Conservation (phyloP, 2,888 invertebrate species). For the Leptinotarsa juncta region DNA sequence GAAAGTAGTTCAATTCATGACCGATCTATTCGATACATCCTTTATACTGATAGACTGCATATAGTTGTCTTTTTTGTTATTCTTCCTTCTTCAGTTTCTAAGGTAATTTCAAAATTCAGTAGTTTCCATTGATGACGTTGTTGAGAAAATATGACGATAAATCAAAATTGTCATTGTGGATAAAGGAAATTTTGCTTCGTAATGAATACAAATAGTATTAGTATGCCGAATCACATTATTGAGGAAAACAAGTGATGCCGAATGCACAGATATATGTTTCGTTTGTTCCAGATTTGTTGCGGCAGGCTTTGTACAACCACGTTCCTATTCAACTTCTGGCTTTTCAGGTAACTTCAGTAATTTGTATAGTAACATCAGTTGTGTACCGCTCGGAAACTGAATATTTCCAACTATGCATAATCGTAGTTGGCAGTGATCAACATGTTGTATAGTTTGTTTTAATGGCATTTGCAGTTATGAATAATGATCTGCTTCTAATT, state of each 20-base stretch:
- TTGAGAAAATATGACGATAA: no score
- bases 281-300: slow-evolving; percentile 54
- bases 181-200: background rate
- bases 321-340: slow-evolving; percentile 54
- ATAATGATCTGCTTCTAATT: background rate
- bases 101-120: no score
- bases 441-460: background rate
- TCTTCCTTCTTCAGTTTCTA: no score
- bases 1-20: no score
- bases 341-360: slow-evolving; percentile 55
- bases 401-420: background rate
- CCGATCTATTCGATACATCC: no score
- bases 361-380: background rate
- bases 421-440: background rate
- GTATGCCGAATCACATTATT: background rate
- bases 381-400: background rate
- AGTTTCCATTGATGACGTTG: no score
- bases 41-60: no score
- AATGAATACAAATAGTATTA: background rate
- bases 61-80: no score
- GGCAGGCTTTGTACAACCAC: slow-evolving; percentile 46
- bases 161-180: background rate
- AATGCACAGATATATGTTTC: slow-evolving; percentile 23
- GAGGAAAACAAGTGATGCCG: slow-evolving; percentile 4
- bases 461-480: no score